Conservation (phyloP, 2,888 invertebrate genomes). For the Labia minor region DNA sequence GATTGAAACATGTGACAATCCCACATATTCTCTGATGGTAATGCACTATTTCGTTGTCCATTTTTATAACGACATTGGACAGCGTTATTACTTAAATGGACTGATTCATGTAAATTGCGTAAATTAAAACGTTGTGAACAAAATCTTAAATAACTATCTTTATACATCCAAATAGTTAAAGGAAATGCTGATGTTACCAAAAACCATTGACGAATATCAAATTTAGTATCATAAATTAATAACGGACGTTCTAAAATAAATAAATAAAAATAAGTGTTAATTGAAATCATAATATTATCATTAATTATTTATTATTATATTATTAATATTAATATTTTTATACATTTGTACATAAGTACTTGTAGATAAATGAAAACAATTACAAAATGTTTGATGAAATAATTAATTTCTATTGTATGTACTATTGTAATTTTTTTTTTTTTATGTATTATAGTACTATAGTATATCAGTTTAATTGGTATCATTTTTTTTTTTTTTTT, state of each 20-base stretch:
- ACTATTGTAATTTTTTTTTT: no score
- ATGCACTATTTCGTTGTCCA: constrained; percentile 53
- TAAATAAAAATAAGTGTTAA: constrained; percentile 20
- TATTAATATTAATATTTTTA: constrained; percentile 14
- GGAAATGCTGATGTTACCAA: constrained; percentile 83
- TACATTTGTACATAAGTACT: constrained; percentile 16
- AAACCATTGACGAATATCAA: constrained; percentile 94
- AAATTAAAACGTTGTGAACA: constrained; percentile 81
- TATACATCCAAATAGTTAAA: constrained; percentile 84
- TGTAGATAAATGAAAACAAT: no score
- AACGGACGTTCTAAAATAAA: constrained; percentile 67
- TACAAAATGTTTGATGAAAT: no score
- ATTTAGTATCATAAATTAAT: constrained; percentile 81
- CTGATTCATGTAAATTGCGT: constrained; percentile 79
- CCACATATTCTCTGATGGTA: constrained; percentile 82
- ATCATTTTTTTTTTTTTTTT: no score
- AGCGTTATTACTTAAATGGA: constrained; percentile 88
- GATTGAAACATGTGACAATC: constrained; percentile 57
- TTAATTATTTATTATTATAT: constrained; percentile 4
- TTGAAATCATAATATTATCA: constrained; percentile 14
- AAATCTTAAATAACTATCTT: constrained; percentile 84
- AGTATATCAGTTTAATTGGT: no score
- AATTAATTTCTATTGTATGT: no score
- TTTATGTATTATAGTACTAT: no score
- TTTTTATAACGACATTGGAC: constrained; percentile 81